A percentile compares a stretch with the other conserved stretches of the same genome.
phyloP scores from a whole-genome alignment of 1,140 invertebrate genomes.

The Galleria mellonella region DNA sequence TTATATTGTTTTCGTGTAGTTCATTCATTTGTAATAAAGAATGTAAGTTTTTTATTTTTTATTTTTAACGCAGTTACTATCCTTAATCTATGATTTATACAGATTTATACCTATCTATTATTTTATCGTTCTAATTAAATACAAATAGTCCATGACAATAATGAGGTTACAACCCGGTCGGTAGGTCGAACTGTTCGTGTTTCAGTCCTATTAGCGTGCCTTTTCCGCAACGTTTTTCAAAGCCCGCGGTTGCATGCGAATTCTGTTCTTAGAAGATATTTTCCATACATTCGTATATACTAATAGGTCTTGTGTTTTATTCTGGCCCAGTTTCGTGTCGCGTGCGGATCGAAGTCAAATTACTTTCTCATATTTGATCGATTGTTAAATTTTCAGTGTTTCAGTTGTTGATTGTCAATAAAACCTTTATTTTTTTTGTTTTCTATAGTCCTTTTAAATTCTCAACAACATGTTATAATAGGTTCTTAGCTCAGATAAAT shows the following conservation, averaged over 20 bases:
- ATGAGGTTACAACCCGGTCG: constrained; percentile 30
- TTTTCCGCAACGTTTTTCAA: constrained; percentile 42
- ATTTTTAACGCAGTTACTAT: no score
- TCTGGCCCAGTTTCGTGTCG: constrained; percentile 16
- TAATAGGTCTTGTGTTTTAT: constrained; percentile 10
- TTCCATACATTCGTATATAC: constrained; percentile 17
- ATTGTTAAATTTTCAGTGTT: not conserved
- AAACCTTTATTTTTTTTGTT: no score
- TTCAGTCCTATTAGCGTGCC: constrained; percentile 42
- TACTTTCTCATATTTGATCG: not conserved
- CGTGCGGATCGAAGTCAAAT: constrained; percentile 1
- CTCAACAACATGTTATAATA: no score
- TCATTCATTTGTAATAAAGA: no score
- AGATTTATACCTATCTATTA: not conserved
- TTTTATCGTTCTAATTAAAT: constrained; percentile 10
- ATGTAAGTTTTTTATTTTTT: no score
- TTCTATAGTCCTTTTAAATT: no score
- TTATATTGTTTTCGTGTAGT: no score
- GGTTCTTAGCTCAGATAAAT: no score
- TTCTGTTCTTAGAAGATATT: constrained; percentile 31
- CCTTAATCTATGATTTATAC: no score
- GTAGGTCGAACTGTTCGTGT: constrained; percentile 26
- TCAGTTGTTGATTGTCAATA: not conserved
- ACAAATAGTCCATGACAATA: constrained; percentile 9
- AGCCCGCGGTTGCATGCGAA: constrained; percentile 32